Base-by-base conservation (phyloP, 2,797 vertebrate genomes). In the Catostomus latipinnis region DNA sequence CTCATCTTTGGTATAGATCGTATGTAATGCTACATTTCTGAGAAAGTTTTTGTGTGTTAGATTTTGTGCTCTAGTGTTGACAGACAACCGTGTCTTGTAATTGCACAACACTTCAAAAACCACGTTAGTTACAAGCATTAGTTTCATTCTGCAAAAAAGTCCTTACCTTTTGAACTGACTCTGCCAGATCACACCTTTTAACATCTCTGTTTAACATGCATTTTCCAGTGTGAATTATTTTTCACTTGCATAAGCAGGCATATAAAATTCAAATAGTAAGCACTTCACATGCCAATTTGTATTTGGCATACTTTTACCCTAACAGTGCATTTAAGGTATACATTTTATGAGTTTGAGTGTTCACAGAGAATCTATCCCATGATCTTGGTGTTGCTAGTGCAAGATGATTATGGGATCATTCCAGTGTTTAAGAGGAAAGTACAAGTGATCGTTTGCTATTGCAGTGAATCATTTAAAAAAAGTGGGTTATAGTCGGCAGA, bases 401-500 rank as follows among this genome's bases (percentile, higher is more conserved):
- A 34, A 34, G 34, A 34, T 62, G 57, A 62, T 34, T 34, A 43
- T 84, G 70, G 74, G 79, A 66, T 76, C 74, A 12, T 76, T 70
- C 82, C 72, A 71, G 60, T 58, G 63, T 60, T 73, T 16, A 58
- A 54, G 43, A 73, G 56, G 9, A 52, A 63, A 48, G 50, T 70
- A 53, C 45, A 76, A 74, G 57, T 16, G 73, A 76, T 78, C 83
- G 50, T 82, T 83, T 86, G 82, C 82, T 76, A 78, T 83, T 75
- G 45, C 65, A 69, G 74, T 81, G 74, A 82, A 81, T 86, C 79
- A 62, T 86, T 84, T 89, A 65, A 80, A 78, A 66, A 83, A 76
- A 90, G 34, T 78, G 45, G 74, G 77, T 86, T 90, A 74, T 82
- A 66, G 71, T 82, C 66, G 79, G 81, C 66, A 83, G 52, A 85